phyloP scores from a whole-genome alignment of 64 coral and sea anemone species.

The Trachythela sp. region DNA sequence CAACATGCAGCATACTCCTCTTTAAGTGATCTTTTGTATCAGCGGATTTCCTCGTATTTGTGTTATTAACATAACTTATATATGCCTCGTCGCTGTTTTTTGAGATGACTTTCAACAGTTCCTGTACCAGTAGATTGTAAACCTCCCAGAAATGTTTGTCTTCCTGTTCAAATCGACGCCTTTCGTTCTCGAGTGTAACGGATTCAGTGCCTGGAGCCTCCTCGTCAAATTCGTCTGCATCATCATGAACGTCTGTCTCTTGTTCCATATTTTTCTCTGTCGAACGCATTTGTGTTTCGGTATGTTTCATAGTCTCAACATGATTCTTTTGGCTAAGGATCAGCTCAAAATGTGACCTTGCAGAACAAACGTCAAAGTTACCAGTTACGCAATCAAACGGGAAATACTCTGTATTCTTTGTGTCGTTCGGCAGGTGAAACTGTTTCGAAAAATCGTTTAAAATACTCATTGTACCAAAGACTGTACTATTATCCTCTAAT shows the following conservation, averaged over 20 bases:
- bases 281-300: neutral
- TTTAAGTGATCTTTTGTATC: conserved; percentile 9
- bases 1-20: conserved; percentile 11
- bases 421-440: neutral
- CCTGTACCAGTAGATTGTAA: neutral
- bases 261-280: neutral
- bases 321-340: neutral
- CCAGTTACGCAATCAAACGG: neutral
- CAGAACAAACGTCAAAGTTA: neutral
- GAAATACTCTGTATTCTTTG: neutral
- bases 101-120: neutral
- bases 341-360: conserved; percentile 10
- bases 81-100: neutral
- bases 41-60: neutral
- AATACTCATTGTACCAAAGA: no score
- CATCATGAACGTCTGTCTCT: neutral
- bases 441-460: neutral
- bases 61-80: neutral
- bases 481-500: neutral
- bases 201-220: neutral
- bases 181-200: conserved; percentile 12
- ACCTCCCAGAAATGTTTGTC: conserved; percentile 33
- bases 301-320: neutral
- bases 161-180: conserved; percentile 21
- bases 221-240: neutral